Conservation (phyloP, 92 coral and sea anemone species). For the Paramuricea clavata region DNA sequence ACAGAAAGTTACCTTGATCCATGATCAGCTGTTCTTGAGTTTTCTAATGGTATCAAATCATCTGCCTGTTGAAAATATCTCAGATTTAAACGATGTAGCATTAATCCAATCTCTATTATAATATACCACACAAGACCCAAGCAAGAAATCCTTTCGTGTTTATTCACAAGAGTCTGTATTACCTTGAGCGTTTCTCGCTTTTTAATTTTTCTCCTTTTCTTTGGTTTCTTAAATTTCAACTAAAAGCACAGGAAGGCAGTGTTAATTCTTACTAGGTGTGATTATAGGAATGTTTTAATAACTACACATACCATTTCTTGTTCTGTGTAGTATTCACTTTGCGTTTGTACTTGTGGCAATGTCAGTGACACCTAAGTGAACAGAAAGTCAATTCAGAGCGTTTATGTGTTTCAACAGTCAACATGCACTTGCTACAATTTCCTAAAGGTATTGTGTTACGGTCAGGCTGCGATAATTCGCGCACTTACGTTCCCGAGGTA, state of each 20-base stretch:
- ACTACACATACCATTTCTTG: conserved; percentile 86
- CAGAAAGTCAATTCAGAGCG: background rate
- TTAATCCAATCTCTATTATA: too few relatives aligned
- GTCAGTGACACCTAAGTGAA: conserved; percentile 82
- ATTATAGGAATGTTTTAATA: too few relatives aligned
- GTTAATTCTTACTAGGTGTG: background rate
- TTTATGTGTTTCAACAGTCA: too few relatives aligned
- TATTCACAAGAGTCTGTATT: background rate
- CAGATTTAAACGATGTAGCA: background rate
- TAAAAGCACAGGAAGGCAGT: conserved; percentile 7
- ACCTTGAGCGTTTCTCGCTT: conserved; percentile 93
- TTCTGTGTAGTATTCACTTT: conserved; percentile 88
- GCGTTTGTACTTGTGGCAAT: conserved; percentile 76
- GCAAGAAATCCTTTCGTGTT: too few relatives aligned
- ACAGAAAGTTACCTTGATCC: conserved; percentile 81
- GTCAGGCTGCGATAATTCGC: too few relatives aligned
- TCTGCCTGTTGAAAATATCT: conserved; percentile 71
- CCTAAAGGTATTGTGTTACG: too few relatives aligned
- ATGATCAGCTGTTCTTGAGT: conserved; percentile 75
- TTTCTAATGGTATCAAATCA: conserved; percentile 75
- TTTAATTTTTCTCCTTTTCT: conserved; percentile 90
- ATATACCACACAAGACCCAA: too few relatives aligned
- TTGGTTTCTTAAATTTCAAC: conserved; percentile 93
- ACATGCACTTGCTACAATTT: too few relatives aligned
- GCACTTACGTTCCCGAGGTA: too few relatives aligned